These are phyloP conservation scores for Ptilorrhoa leucosticta DNA, from an alignment of 2,113 vertebrate genomes.

Conservation along the genomic window DNA sequence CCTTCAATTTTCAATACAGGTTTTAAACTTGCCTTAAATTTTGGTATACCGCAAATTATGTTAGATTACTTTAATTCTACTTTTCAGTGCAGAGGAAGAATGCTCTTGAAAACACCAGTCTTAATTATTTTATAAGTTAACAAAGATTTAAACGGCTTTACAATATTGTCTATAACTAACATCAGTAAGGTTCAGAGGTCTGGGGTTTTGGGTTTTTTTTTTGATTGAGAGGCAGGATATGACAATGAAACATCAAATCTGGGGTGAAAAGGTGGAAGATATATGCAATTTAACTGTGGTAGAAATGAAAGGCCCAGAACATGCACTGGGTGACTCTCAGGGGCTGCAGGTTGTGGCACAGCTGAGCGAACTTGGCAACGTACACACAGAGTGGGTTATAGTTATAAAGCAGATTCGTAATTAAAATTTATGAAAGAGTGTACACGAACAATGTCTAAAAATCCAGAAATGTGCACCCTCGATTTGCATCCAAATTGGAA, in stretches of 20 bases:
- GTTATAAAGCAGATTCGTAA: background rate
- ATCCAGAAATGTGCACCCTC: background rate
- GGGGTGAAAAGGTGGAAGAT: background rate
- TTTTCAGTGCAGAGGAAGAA: background rate
- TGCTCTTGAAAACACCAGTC: accelerated
- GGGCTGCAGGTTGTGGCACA: background rate
- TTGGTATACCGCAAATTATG: background rate
- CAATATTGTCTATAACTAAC: background rate
- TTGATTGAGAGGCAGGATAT: background rate
- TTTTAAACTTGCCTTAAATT: background rate
- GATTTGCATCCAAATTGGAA: background rate
- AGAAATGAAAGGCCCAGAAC: background rate
- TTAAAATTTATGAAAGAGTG: background rate
- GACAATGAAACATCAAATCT: background rate
- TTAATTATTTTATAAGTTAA: background rate
- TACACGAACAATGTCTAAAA: background rate
- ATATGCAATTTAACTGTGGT: background rate
- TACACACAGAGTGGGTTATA: background rate
- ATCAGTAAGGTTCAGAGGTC: background rate
- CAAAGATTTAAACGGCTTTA: background rate
- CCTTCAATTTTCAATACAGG: background rate
- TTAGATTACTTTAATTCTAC: background rate
- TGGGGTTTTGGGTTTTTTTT: background rate
- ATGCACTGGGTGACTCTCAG: background rate
- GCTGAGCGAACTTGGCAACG: background rate